Evolutionary conservation across 2,888 invertebrate species (phyloP), one percentile per base, ranked within the genome.

Genomic region (Punctoribates punctum): DNA sequence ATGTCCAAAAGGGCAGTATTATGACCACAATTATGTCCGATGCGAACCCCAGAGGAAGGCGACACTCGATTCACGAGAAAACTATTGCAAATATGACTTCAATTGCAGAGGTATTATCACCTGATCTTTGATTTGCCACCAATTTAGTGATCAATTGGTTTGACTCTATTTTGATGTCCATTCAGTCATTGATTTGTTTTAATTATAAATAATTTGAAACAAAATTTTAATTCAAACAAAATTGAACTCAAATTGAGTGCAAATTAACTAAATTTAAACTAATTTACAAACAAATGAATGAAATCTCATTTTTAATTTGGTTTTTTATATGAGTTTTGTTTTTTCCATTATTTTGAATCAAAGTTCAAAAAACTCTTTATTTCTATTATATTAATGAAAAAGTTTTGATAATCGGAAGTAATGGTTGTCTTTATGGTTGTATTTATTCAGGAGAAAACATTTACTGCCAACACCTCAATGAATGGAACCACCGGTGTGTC

Each of bases 401-500:
- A n/a, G 17, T 51, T n/a, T 17, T n/a, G 11, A 51, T n/a, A n/a
- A 51, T 8, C 15, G n/a, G 20, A 54, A 57, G 8, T 23, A 57
- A 57, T 57, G 20, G 34, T 27, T 23, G 1, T 17, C 17, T 62
- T 9, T n/a, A 27, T 15, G 20, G 25, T 57, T 8, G 6, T 6
- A 54, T 17, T 25, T 9, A 8, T 38, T 75, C 54, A 46, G 76
- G 76, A 0, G n/a, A 57, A 9, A 57, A 76, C 65, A 42, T 76
- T 15, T 73, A 20, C 6, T 76, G 76, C 29, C 34, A 27, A 25
- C 73, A 46, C 34, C 0, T 60, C 9, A 67, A 67, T 20, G 73
- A 57, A 6, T 76, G 76, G 76, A 76, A 76, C 65, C 51, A 67
- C 27, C 54, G 29, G 34, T 76, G 76, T 46, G 60, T 76, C 5